Percentiles rank a stretch among this genome's conserved stretches.
Evolutionary conservation across 2,888 invertebrate genomes (phyloP).

Genomic region (Polia nebulosa): DNA sequence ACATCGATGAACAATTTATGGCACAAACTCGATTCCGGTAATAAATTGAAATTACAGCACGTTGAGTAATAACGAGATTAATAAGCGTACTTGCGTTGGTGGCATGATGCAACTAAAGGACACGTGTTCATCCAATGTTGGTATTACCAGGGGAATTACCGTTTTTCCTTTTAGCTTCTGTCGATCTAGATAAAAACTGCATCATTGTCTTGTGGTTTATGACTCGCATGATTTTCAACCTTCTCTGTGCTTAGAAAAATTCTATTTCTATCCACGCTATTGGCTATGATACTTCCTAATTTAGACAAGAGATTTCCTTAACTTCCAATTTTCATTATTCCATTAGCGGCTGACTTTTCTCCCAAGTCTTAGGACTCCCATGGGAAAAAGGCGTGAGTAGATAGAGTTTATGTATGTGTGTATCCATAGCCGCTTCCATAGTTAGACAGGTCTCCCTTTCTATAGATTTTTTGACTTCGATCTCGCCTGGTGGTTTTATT

Average conservation of each 20-base stretch:
- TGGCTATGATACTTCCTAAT: not conserved
- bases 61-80: constrained; percentile 38
- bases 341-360: not conserved
- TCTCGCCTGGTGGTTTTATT: not conserved
- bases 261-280: not conserved
- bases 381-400: not conserved
- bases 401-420: not conserved
- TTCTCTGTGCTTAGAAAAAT: not conserved
- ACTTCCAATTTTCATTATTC: not conserved
- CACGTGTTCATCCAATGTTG: constrained; percentile 3
- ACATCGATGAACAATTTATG: constrained; percentile 6
- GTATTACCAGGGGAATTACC: constrained; percentile 18
- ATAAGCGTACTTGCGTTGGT: constrained; percentile 17
- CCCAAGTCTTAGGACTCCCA: too few species aligned
- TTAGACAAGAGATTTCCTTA: not conserved
- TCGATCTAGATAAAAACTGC: constrained; percentile 6
- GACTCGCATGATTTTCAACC: constrained; percentile 1
- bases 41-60: constrained; percentile 32
- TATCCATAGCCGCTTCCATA: not conserved
- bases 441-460: not conserved
- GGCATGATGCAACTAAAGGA: constrained; percentile 15
- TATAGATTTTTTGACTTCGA: not conserved
- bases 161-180: not conserved
- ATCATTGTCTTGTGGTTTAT: constrained; percentile 4
- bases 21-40: constrained; percentile 16